These are phyloP conservation scores for Sapajus apella DNA, from an alignment of 2,113 vertebrate genomes.

Conservation along the genomic window DNA sequence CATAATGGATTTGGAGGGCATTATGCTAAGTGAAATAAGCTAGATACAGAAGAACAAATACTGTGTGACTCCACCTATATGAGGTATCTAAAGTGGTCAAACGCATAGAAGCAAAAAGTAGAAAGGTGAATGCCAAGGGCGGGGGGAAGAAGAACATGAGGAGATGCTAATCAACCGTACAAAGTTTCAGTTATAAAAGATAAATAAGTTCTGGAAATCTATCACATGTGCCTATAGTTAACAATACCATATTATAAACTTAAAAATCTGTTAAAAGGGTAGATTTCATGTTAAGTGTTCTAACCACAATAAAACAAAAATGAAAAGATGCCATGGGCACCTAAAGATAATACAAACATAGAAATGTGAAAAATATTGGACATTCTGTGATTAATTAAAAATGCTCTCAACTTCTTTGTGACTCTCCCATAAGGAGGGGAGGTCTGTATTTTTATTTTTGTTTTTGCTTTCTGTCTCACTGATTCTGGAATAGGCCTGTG, in stretches of 20 bases:
- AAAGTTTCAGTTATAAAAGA: background rate
- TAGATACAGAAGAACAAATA: background rate
- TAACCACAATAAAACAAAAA: background rate
- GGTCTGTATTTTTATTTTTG: background rate
- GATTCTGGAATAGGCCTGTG: background rate
- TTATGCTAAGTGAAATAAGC: background rate
- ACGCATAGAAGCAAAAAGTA: background rate
- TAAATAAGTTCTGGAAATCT: background rate
- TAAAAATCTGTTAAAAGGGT: background rate
- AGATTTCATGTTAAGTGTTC: background rate
- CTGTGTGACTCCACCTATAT: background rate
- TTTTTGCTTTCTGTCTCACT: background rate
- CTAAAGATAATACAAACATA: background rate
- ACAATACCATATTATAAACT: background rate
- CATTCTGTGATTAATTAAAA: background rate
- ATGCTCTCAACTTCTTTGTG: background rate
- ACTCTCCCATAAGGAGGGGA: background rate
- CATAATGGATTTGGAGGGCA: background rate
- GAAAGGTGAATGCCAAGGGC: background rate
- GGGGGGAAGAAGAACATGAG: background rate
- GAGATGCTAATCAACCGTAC: background rate
- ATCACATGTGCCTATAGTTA: background rate
- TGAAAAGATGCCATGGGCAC: background rate
- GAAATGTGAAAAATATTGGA: background rate
- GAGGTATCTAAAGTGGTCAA: background rate